Evolutionary conservation across 2,797 vertebrate species (phyloP).

Genomic region (Okamejei kenojei): DNA sequence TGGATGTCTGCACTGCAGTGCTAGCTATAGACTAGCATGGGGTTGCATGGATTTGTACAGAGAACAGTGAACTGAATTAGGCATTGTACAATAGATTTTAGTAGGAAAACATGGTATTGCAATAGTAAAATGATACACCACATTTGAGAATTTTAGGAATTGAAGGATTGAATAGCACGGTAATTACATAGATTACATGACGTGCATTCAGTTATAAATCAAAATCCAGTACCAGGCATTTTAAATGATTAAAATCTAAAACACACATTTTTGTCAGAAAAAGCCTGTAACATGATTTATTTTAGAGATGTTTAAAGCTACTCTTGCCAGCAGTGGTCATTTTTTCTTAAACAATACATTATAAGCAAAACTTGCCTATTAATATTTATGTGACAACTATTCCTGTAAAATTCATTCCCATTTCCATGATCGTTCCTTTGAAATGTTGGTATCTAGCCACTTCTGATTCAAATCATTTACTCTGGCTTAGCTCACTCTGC

Average conservation of each 20-base stretch:
- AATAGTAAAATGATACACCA: background rate
- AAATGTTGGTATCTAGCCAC: conserved; percentile 1
- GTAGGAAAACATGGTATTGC: background rate
- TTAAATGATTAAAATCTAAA: conserved; percentile 22
- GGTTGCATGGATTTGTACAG: background rate
- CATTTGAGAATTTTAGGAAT: background rate
- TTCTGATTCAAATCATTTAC: conserved; percentile 8
- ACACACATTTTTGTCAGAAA: background rate
- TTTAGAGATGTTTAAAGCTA: conserved; percentile 11
- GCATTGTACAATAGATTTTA: background rate
- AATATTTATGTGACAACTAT: conserved; percentile 2
- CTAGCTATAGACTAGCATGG: background rate
- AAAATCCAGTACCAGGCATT: background rate
- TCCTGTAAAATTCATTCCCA: conserved; percentile 5
- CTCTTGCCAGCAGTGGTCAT: conserved; percentile 24
- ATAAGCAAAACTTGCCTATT: background rate
- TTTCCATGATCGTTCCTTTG: background rate
- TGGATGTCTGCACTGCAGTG: conserved; percentile 27
- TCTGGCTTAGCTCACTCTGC: background rate
- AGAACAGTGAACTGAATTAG: conserved; percentile 13
- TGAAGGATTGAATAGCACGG: background rate
- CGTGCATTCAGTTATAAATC: background rate
- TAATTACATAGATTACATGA: background rate
- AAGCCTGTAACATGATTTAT: conserved; percentile 33
- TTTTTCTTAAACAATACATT: background rate